A percentile compares a stretch with the other conserved stretches of the same genome.
These are phyloP conservation scores for Drosophila neocordata DNA, from an alignment of 1,140 invertebrate species.

Conservation along the genomic window DNA sequence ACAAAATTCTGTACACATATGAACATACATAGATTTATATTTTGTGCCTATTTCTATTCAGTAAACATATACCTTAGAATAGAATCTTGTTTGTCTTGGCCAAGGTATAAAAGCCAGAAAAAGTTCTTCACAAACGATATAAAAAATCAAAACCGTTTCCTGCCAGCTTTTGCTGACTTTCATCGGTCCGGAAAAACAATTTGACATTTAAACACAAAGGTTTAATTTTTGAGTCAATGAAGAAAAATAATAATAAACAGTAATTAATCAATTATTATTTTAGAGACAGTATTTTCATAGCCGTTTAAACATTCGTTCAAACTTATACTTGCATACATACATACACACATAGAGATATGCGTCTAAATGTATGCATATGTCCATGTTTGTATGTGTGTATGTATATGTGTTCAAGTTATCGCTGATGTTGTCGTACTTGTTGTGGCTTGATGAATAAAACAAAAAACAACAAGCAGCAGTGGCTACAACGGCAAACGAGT, in stretches of 20 bases:
- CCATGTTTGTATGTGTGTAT: slow-evolving; percentile 13
- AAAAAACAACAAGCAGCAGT: slow-evolving; percentile 52
- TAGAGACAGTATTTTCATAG: neutral
- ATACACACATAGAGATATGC: neutral
- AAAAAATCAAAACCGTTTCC: no score
- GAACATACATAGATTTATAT: no score
- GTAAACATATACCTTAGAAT: no score
- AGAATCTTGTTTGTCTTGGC: no score
- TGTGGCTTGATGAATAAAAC: slow-evolving; percentile 53
- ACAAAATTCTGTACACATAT: no score
- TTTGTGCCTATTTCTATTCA: no score
- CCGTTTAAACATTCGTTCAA: neutral
- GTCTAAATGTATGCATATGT: neutral
- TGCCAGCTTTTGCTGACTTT: no score
- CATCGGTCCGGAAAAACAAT: no score
- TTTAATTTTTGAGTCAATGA: no score
- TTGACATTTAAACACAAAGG: no score
- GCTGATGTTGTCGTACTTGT: slow-evolving; percentile 41
- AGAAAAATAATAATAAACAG: neutral
- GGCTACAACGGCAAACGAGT: slow-evolving; percentile 53
- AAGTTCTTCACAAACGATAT: no score
- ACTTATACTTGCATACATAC: neutral
- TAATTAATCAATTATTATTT: neutral
- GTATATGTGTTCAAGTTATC: slow-evolving; percentile 37
- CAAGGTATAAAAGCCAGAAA: no score